Base-by-base conservation (phyloP, 2,113 vertebrate species). In the Gopherus flavomarginatus region DNA sequence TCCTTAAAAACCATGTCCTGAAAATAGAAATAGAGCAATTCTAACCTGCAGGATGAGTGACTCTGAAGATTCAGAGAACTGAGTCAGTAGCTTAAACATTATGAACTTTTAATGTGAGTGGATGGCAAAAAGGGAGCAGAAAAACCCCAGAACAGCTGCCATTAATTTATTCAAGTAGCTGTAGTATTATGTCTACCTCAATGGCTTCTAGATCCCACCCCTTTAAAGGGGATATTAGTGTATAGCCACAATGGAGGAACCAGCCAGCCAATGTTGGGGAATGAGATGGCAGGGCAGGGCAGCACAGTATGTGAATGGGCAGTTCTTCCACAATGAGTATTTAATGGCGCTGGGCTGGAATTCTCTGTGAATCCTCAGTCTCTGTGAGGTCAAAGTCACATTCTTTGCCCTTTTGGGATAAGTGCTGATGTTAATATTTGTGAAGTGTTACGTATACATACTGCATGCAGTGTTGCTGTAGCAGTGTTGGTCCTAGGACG, bases 261-360 rank as follows among this genome's bases (percentile, higher is more conserved):
- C 38, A 88, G 29, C 6, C 83, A 14, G 5, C 3, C 22, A 83
- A 3, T 14, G 24, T 8, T 26, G 19, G 1, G 4, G 56, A 47
- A 19, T 56, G 57, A 77, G 13, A 83, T 6, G 14, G 69, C 2
- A 44, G 22, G 35, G 3, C 83, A 69, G 2, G 3, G 31, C 81
- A 65, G 24, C 49, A 52, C 0, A 65, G 29, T 38, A 52, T 0
- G 87, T 69, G 83, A 38, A 83, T 0, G 0, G n/a, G 9, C 27
- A 90, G 16, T 8, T 17, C 13, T 59, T 92, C 35, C 89, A 87
- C 8, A 59, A 38, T 17, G 10, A 52, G 12, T 3, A 79, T 22
- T 8, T 9, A 81, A 62, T 13, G 24, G 2, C 1, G 0, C n/a
- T 14, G 24, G 8, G 54, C 8, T 3, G 56, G 8, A 84, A 80